Evolutionary conservation across 2,888 invertebrate genomes (phyloP).

Genomic region (Oxytorus armatus): DNA sequence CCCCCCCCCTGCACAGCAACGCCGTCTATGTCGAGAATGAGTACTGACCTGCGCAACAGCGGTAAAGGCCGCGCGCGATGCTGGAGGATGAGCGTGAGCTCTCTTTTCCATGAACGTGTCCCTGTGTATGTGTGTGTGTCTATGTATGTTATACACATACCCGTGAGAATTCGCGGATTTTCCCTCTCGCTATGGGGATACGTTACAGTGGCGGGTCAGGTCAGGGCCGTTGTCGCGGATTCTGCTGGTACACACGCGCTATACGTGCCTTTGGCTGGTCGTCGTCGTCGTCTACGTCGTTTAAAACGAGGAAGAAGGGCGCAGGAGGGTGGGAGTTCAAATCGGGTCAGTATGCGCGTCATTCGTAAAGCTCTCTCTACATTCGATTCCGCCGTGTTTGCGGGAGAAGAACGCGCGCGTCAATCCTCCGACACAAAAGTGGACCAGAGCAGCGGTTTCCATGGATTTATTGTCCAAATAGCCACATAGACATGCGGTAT

Average conservation of each 20-base stretch:
- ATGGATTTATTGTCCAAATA: not conserved
- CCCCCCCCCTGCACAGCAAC: conserved; percentile 30
- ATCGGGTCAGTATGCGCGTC: conserved; percentile 75
- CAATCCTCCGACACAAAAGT: conserved; percentile 7
- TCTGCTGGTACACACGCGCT: conserved; percentile 43
- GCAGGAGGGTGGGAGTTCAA: conserved; percentile 73
- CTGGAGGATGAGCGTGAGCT: conserved; percentile 32
- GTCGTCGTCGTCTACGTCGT: conserved; percentile 28
- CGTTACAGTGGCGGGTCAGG: conserved; percentile 72
- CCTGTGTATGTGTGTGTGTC: not conserved
- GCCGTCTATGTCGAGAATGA: conserved; percentile 48
- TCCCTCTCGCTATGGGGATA: conserved; percentile 23
- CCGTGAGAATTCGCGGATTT: conserved; percentile 18
- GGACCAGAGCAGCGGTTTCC: not conserved
- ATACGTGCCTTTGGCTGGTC: conserved; percentile 4
- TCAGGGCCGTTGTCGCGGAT: conserved; percentile 75
- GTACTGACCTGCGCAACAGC: conserved; percentile 79
- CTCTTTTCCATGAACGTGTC: not conserved
- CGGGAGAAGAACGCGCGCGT: not conserved
- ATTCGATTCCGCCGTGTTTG: conserved; percentile 43
- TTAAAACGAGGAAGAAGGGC: conserved; percentile 42
- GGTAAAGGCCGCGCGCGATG: conserved; percentile 63
- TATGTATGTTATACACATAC: not conserved
- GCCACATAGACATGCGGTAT: not conserved
- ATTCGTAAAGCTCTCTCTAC: conserved; percentile 57